Percentiles rank a stretch among this genome's conserved stretches.
Evolutionary conservation across 2,888 invertebrate genomes (phyloP).

Genomic region (Blastobasis adustella): DNA sequence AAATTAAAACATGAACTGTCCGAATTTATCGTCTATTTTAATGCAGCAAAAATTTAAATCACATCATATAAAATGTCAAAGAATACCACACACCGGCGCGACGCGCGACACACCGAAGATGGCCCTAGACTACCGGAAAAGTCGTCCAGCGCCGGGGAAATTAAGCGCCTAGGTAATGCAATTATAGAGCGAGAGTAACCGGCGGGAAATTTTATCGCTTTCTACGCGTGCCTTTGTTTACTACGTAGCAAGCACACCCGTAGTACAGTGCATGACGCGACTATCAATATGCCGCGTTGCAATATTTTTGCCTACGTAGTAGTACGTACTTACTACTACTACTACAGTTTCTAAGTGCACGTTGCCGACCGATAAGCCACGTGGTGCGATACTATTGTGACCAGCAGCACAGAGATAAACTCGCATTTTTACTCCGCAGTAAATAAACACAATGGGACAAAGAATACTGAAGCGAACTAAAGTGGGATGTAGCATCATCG

Average conservation of each 20-base stretch:
- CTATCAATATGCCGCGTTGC: constrained; percentile 7
- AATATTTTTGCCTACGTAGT: neutral
- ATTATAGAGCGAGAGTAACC: constrained; percentile 35
- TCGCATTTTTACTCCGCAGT: no score
- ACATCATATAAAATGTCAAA: no score
- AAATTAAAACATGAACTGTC: no score
- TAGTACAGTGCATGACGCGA: constrained; percentile 24
- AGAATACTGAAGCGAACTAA: no score
- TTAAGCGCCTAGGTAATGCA: constrained; percentile 34
- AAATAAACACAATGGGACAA: no score
- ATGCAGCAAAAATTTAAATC: no score
- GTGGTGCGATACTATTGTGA: neutral
- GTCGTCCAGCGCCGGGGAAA: constrained; percentile 35
- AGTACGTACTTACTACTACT: neutral
- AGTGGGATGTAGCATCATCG: no score
- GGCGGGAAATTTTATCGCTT: constrained; percentile 46
- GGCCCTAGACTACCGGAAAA: constrained; percentile 28
- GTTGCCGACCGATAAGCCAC: constrained; percentile 12
- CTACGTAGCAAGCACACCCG: constrained; percentile 16
- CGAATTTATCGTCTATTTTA: no score
- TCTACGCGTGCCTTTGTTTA: constrained; percentile 42
- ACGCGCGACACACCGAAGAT: no score
- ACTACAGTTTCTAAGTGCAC: constrained; percentile 4
- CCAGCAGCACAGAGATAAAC: no score
- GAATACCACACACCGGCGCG: no score